Percentiles rank a stretch among this genome's conserved stretches.
phyloP scores from a whole-genome alignment of 2,113 vertebrate species.

The Tylochromis polylepis region DNA sequence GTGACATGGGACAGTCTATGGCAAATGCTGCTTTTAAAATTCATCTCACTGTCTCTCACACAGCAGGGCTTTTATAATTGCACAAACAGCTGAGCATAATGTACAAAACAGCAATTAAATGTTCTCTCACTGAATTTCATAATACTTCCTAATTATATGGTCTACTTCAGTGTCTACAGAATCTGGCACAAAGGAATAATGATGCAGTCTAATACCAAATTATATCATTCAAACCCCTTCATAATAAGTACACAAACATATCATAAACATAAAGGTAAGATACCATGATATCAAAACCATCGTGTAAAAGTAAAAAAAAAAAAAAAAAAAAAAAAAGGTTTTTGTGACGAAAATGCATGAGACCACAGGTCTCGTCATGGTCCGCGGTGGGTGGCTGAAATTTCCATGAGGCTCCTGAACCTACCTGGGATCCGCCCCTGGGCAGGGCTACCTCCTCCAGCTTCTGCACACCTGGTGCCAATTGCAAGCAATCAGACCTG shows the following conservation, averaged over 20 bases:
- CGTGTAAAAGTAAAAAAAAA: neutral
- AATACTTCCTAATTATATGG: neutral
- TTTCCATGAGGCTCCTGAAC: no score
- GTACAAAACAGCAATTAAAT: conserved; percentile 20
- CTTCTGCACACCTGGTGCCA: no score
- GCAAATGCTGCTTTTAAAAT: conserved; percentile 17
- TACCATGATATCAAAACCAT: neutral
- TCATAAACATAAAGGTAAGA: neutral
- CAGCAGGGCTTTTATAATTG: conserved; percentile 2
- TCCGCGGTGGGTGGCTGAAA: no score
- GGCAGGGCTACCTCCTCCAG: no score
- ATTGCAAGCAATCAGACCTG: no score
- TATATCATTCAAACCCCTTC: neutral
- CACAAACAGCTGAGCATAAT: conserved; percentile 19
- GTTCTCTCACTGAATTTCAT: neutral
- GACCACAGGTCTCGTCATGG: neutral
- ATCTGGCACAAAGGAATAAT: neutral
- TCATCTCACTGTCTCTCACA: neutral
- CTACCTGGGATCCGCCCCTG: no score
- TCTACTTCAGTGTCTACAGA: neutral
- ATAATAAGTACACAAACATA: neutral
- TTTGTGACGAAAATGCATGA: neutral
- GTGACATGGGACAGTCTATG: neutral
- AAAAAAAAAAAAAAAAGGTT: neutral
- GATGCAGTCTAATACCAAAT: neutral